These are phyloP conservation scores for Crenuchus spilurus DNA, from an alignment of 2,797 vertebrate genomes.

Conservation along the genomic window DNA sequence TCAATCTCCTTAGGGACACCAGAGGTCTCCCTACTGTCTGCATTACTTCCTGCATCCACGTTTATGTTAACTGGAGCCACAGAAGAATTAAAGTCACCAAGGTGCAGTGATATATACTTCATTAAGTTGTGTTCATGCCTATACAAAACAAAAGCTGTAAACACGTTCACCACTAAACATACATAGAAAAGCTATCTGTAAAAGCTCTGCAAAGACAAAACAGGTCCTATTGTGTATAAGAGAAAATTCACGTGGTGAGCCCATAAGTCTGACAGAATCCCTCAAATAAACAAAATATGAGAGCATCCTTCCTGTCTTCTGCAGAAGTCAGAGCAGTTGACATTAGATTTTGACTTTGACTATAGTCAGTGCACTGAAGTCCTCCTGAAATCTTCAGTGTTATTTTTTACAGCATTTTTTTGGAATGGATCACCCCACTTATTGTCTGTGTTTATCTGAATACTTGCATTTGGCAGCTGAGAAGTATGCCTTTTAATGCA, in stretches of 20 bases:
- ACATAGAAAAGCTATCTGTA: background rate
- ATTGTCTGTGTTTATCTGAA: slow-evolving; percentile 45
- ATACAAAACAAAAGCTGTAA: background rate
- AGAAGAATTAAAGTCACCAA: slow-evolving; percentile 49
- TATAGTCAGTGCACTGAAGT: background rate
- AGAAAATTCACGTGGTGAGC: slow-evolving; percentile 27
- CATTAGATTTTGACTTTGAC: background rate
- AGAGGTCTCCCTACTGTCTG: slow-evolving; percentile 47
- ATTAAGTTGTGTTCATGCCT: background rate
- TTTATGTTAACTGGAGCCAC: slow-evolving; percentile 43
- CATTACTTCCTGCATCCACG: slow-evolving; percentile 45
- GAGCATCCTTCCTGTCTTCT: slow-evolving; percentile 17
- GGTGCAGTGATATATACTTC: slow-evolving; percentile 34
- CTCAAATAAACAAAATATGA: slow-evolving; percentile 49
- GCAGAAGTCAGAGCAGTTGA: background rate
- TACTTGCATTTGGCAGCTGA: slow-evolving; percentile 10
- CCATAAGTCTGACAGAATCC: slow-evolving; percentile 46
- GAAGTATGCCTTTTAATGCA: slow-evolving; percentile 37
- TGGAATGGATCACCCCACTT: slow-evolving; percentile 9
- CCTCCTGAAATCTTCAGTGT: background rate
- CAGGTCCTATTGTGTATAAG: slow-evolving; percentile 45
- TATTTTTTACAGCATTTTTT: slow-evolving; percentile 34
- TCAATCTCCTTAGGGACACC: slow-evolving; percentile 33
- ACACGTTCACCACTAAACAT: background rate
- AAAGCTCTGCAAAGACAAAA: background rate